These are phyloP conservation scores for Hippopotamyrus pictus DNA, from an alignment of 2,797 vertebrate species.

Conservation along the genomic window DNA sequence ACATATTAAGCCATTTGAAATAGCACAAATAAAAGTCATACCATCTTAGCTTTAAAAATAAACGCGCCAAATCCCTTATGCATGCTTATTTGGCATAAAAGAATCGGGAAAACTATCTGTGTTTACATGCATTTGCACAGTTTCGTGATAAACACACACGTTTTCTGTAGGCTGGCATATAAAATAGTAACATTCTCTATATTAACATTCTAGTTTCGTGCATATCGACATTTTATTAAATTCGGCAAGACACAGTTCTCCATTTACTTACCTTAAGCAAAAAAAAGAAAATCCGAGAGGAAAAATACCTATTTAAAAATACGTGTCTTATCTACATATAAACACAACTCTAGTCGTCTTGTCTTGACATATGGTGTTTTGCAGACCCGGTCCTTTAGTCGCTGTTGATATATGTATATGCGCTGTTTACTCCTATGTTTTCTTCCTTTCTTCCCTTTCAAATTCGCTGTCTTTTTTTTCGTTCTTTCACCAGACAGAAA, in stretches of 20 bases:
- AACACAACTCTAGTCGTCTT: slow-evolving; percentile 8
- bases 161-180: neutral
- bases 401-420: neutral
- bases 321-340: neutral
- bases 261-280: slow-evolving; percentile 47
- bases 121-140: neutral
- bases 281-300: neutral
- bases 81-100: neutral
- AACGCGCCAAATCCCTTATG: neutral
- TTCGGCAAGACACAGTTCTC: neutral
- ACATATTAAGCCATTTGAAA: neutral
- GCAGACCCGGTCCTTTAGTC: neutral
- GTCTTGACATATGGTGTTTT: slow-evolving; percentile 7
- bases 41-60: neutral
- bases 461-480: slow-evolving; percentile 16
- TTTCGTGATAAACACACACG: neutral
- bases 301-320: slow-evolving; percentile 6
- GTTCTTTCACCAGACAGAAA: slow-evolving; percentile 45
- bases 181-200: neutral
- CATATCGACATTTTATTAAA: neutral
- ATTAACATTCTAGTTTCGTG: neutral
- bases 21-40: neutral
- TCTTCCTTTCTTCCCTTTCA: neutral
- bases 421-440: slow-evolving; percentile 26
- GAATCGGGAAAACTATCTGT: neutral